These are phyloP conservation scores for Siniperca knerii DNA, from an alignment of 2,113 vertebrate species.

Conservation along the genomic window DNA sequence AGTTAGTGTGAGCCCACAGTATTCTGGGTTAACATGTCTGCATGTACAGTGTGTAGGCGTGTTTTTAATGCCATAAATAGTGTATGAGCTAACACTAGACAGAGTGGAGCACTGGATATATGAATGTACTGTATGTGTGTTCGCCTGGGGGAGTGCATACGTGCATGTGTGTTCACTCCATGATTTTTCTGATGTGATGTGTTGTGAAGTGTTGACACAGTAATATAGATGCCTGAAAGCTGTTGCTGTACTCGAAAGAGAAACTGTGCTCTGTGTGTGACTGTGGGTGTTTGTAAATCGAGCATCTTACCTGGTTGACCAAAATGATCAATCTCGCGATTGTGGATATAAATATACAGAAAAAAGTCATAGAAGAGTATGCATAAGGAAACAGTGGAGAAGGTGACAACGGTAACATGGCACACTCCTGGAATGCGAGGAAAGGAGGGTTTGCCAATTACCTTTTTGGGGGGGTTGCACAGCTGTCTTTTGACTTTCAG, in stretches of 20 bases:
- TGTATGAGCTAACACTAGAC: constrained; percentile 42
- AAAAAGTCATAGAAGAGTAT: background rate
- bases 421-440: background rate
- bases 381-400: background rate
- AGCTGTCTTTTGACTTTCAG: constrained; percentile 5
- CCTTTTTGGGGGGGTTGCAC: background rate
- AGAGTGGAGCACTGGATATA: background rate
- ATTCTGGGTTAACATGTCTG: constrained; percentile 61
- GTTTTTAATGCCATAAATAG: constrained; percentile 72
- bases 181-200: constrained; percentile 61
- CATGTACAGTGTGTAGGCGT: constrained; percentile 33
- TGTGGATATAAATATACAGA: background rate
- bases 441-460: background rate
- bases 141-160: background rate
- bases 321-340: background rate
- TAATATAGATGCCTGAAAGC: constrained; percentile 19
- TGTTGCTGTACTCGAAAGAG: background rate
- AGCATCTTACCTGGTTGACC: background rate
- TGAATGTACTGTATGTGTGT: constrained; percentile 13
- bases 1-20: constrained; percentile 31
- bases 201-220: constrained; percentile 56
- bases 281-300: background rate
- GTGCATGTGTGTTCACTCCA: constrained; percentile 5
- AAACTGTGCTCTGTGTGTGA: background rate
- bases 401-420: background rate